phyloP scores from a whole-genome alignment of 2,888 invertebrate genomes.

The Bugula neritina region DNA sequence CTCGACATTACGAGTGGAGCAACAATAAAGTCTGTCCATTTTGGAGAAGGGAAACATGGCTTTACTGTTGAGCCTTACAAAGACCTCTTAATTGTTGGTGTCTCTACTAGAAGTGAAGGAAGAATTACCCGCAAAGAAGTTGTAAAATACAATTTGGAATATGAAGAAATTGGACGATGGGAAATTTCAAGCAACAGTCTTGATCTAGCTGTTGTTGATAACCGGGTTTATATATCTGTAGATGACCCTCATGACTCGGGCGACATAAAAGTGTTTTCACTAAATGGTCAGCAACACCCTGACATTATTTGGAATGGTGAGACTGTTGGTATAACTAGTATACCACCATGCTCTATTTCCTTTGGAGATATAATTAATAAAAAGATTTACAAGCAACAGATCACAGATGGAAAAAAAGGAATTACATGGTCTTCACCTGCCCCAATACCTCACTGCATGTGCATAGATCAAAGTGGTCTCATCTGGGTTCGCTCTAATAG shows the following conservation, averaged over 20 bases:
- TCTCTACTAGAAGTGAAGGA: not conserved
- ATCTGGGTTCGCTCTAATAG: constrained; percentile 7
- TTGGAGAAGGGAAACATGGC: not conserved
- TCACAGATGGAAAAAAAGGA: not conserved
- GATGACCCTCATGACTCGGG: not conserved
- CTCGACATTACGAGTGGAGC: not conserved
- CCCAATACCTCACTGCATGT: not conserved
- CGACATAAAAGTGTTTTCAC: not conserved
- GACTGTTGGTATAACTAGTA: not conserved
- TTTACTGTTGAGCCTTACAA: not conserved
- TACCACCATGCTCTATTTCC: constrained; percentile 1
- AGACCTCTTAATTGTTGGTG: not conserved
- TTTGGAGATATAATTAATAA: not conserved
- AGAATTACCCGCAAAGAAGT: not conserved
- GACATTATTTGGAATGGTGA: not conserved
- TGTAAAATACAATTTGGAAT: not conserved
- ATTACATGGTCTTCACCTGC: not conserved
- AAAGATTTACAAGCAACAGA: not conserved
- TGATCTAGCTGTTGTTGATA: not conserved
- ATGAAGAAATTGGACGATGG: not conserved
- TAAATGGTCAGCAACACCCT: not conserved
- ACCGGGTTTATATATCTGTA: not conserved
- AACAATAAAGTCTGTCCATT: not conserved
- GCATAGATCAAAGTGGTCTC: not conserved
- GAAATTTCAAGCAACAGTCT: not conserved